Base-by-base conservation (phyloP, 2,113 vertebrate species). In the Diadophis punctatus region DNA sequence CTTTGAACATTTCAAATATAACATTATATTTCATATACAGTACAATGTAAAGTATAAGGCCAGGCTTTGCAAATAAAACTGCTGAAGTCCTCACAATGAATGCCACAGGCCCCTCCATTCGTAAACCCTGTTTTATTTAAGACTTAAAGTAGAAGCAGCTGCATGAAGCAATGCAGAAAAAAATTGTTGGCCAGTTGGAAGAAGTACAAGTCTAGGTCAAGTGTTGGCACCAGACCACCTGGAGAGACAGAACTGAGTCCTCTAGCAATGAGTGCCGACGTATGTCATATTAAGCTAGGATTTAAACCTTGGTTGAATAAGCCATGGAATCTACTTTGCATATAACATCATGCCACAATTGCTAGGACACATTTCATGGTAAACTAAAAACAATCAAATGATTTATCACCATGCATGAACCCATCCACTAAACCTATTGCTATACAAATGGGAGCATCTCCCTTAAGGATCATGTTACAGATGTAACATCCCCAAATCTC, bases 191-290 rank as follows among this genome's bases (percentile, higher is more conserved):
- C 63, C 91, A 92, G 43, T 39, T 89, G 14, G 46, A 80, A 10
- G 51, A 88, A 51, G 12, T 46, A 80, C 34, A 80, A 30, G 84
- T n/a, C 25, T 55, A 87, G 68, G 91, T 92, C 91, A 92, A 92
- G 51, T 55, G 63, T 89, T 92, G 87, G 91, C 60, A 30, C 22
- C 4, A 5, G 7, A 92, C 74, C 39, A 88, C 6, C 58, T 80
- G n/a, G 55, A 46, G 87, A 80, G 63, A 52, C 5, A n/a, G 51
- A 43, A 27, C 9, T 48, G 16, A n/a, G 27, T 46, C 12, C 5
- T 53, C 25, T 46, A 34, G 34, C 49, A 88, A 25, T 8, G 30
- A 74, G 25, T 74, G 60, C 60, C 30, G 34, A 46, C 34, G 74
- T 43, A 48, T 80, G 20, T 43, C n/a, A 80, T 80, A 80, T 43